phyloP scores from a whole-genome alignment of 2,797 vertebrate species.

The Apodemus agrarius region DNA sequence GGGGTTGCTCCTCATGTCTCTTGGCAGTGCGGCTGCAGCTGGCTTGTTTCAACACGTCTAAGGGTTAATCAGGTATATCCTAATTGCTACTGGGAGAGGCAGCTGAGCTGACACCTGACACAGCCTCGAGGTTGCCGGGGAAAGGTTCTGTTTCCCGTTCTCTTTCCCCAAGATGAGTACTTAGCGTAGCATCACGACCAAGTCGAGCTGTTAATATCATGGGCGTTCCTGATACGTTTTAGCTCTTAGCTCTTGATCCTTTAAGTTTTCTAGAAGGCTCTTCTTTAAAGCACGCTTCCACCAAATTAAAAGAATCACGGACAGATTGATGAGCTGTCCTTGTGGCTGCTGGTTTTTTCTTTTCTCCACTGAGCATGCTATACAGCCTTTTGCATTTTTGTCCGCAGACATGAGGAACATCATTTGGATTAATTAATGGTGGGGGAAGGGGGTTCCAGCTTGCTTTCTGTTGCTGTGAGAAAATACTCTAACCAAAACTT shows the following conservation, averaged over 20 bases:
- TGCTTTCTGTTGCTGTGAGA: neutral
- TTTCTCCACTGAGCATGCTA: neutral
- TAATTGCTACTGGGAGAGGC: constrained; percentile 54
- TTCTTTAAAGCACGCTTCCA: neutral
- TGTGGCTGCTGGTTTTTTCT: neutral
- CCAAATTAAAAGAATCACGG: neutral
- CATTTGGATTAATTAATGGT: neutral
- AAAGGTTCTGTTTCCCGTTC: constrained; percentile 18
- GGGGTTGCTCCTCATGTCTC: neutral
- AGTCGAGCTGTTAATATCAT: neutral
- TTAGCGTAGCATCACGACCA: neutral
- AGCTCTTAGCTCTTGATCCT: neutral
- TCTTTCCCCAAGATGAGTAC: constrained; percentile 39
- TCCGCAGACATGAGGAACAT: neutral
- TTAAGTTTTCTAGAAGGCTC: neutral
- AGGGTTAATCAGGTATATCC: constrained; percentile 63
- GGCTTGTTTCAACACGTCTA: constrained; percentile 46
- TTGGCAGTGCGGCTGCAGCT: neutral
- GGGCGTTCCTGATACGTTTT: neutral
- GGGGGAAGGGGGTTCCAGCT: neutral
- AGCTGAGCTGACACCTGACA: neutral
- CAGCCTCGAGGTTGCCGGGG: neutral
- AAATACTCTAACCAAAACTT: neutral
- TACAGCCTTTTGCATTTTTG: neutral
- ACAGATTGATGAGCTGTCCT: neutral